Evolutionary conservation across 2,888 invertebrate species (phyloP).

Genomic region (Lamproptera curius): DNA sequence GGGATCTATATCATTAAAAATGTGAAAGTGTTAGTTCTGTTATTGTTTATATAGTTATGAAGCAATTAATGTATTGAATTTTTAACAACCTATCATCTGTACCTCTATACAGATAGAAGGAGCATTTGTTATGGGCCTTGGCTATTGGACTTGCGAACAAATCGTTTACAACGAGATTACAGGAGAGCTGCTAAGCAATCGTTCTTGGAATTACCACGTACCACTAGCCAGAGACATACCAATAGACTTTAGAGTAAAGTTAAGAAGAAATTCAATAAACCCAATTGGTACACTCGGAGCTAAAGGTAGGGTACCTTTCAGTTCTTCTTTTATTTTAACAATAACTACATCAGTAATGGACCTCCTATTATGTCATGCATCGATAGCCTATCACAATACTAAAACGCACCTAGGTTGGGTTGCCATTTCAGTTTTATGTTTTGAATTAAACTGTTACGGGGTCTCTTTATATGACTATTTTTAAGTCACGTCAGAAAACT

Average conservation of each 20-base stretch:
- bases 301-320: conserved; percentile 4
- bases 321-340: background rate
- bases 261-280: conserved; percentile 80
- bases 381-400: background rate
- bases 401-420: background rate
- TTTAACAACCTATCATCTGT: background rate
- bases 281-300: conserved; percentile 33
- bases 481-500: no score
- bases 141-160: conserved; percentile 86
- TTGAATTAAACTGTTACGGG: no score
- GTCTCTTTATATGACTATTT: no score
- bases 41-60: background rate
- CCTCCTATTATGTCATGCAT: background rate
- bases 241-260: conserved; percentile 82
- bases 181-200: conserved; percentile 83
- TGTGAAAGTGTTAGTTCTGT: background rate
- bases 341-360: background rate
- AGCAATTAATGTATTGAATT: background rate
- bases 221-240: conserved; percentile 87
- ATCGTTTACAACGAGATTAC: conserved; percentile 79
- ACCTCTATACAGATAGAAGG: conserved; percentile 78
- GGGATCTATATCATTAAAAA: background rate
- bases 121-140: conserved; percentile 85
- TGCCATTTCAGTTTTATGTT: no score
- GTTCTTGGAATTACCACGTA: conserved; percentile 88